phyloP scores from a whole-genome alignment of 2,888 invertebrate species.

The Chrysomela aeneicollis region DNA sequence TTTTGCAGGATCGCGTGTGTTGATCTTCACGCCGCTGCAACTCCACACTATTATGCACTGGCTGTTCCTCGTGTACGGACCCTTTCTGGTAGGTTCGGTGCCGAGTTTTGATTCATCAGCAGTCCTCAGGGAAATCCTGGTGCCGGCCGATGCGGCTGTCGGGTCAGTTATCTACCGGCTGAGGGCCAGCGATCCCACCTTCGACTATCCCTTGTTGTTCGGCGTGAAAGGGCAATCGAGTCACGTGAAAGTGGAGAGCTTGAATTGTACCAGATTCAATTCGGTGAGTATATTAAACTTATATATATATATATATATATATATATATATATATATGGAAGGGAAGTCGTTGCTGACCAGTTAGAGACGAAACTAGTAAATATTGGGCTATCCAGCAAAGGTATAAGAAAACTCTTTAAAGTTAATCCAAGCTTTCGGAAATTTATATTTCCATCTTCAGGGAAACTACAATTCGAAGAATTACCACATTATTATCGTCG shows the following conservation, averaged over 20 bases:
- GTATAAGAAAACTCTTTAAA: too few species aligned
- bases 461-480: too few species aligned
- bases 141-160: conserved; percentile 84
- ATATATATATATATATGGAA: too few species aligned
- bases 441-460: too few species aligned
- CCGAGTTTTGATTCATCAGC: conserved; percentile 87
- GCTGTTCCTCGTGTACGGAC: conserved; percentile 48
- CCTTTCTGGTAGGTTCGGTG: conserved; percentile 64
- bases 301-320: too few species aligned
- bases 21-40: conserved; percentile 30
- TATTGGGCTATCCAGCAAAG: too few species aligned
- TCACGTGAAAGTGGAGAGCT: conserved; percentile 75
- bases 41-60: conserved; percentile 45
- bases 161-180: conserved; percentile 84
- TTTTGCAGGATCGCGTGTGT: conserved; percentile 43
- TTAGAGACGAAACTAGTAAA: too few species aligned
- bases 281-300: conserved; percentile 62
- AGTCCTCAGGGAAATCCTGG: conserved; percentile 80
- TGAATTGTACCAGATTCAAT: conserved; percentile 86
- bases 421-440: too few species aligned
- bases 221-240: conserved; percentile 79
- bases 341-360: too few species aligned
- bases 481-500: too few species aligned
- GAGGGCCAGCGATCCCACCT: conserved; percentile 86
- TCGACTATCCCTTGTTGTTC: conserved; percentile 86